These are phyloP conservation scores for Enteromius thamalakanensis DNA, from an alignment of 2,797 vertebrate genomes.

Conservation along the genomic window DNA sequence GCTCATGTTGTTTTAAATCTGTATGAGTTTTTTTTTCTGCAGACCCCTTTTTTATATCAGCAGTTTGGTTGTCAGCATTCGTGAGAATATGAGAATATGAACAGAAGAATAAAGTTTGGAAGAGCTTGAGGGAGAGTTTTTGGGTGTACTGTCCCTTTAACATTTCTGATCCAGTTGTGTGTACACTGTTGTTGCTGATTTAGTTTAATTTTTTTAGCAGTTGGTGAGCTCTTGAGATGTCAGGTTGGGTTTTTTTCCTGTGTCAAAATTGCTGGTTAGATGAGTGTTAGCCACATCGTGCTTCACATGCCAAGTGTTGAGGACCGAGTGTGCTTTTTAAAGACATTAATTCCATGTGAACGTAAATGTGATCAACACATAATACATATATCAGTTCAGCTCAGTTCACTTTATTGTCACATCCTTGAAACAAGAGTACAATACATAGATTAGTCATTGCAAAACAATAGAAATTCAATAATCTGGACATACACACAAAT, in stretches of 20 bases:
- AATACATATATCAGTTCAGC: background rate
- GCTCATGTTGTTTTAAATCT: background rate
- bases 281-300: background rate
- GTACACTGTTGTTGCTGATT: background rate
- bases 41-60: background rate
- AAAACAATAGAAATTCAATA: background rate
- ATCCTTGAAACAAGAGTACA: background rate
- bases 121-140: background rate
- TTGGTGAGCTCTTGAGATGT: background rate
- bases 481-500: background rate
- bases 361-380: background rate
- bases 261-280: background rate
- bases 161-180: background rate
- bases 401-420: background rate
- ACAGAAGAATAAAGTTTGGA: background rate
- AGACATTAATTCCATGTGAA: background rate
- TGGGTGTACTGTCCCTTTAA: background rate
- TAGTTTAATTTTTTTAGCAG: background rate
- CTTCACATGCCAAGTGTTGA: background rate
- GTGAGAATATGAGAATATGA: background rate
- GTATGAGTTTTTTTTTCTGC: background rate
- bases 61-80: background rate
- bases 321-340: background rate
- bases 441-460: background rate
- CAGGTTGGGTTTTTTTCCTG: background rate